Evolutionary conservation across 2,797 vertebrate genomes (phyloP).

Genomic region (Ibycter americanus): DNA sequence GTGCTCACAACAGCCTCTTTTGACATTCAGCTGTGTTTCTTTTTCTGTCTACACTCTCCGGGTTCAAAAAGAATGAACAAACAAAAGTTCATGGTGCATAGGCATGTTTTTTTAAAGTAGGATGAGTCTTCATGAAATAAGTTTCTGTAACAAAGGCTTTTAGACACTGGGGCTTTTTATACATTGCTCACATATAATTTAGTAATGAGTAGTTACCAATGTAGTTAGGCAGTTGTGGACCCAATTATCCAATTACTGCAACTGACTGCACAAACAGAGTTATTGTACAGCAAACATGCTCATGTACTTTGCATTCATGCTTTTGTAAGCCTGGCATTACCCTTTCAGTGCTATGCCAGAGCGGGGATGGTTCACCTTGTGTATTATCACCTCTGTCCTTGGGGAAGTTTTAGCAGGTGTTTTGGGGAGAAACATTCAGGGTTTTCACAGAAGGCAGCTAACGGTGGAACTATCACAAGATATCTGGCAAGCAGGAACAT

Average conservation of each 20-base stretch:
- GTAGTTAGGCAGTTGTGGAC: constrained; percentile 39
- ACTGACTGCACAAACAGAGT: constrained; percentile 3
- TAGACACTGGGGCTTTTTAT: neutral
- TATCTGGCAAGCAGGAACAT: neutral
- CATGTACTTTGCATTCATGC: neutral
- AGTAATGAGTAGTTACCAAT: constrained; percentile 21
- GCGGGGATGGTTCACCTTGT: neutral
- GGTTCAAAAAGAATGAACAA: neutral
- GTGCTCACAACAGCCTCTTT: neutral
- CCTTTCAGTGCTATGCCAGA: neutral
- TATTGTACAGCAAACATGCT: neutral
- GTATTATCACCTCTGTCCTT: neutral
- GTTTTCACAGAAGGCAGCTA: neutral
- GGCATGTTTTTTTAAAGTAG: neutral
- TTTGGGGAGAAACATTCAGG: neutral
- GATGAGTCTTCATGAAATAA: constrained; percentile 2
- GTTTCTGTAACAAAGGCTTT: constrained; percentile 34
- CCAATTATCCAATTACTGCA: constrained; percentile 52
- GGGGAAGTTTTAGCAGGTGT: neutral
- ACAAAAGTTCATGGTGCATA: neutral
- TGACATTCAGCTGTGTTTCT: neutral
- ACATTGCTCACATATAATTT: constrained; percentile 41
- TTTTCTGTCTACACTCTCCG: neutral
- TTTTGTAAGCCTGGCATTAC: neutral
- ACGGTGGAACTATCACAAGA: neutral